A percentile compares a stretch with the other conserved stretches of the same genome.
These are phyloP conservation scores for Amazona guildingii DNA, from an alignment of 2,113 vertebrate genomes.

Conservation along the genomic window DNA sequence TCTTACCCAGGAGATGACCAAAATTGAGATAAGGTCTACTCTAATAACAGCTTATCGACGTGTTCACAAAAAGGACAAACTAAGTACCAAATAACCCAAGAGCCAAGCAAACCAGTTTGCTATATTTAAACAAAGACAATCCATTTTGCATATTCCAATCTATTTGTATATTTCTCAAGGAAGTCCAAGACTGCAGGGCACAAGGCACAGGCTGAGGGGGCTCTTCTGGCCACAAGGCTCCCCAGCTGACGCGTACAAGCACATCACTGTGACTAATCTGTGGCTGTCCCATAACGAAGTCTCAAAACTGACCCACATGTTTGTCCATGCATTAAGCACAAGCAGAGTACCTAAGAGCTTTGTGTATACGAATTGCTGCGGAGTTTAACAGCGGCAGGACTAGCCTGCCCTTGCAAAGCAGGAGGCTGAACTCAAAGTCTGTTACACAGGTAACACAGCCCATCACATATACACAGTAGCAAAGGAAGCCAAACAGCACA, in stretches of 20 bases:
- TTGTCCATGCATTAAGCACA: rapidly evolving
- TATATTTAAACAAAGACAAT: neutral
- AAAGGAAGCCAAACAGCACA: neutral
- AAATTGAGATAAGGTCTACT: neutral
- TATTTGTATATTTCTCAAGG: neutral
- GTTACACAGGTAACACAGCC: neutral
- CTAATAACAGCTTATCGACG: neutral
- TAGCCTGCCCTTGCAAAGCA: neutral
- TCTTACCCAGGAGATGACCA: neutral
- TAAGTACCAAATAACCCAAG: neutral
- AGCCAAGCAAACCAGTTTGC: neutral
- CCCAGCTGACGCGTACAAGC: rapidly evolving
- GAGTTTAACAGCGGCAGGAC: neutral
- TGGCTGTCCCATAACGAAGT: rapidly evolving
- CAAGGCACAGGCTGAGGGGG: neutral
- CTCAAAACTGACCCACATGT: neutral
- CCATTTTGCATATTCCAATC: neutral
- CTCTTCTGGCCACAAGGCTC: neutral
- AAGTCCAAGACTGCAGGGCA: neutral
- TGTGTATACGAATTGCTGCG: rapidly evolving
- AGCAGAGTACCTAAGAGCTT: neutral
- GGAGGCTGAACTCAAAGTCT: neutral
- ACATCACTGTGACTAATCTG: neutral
- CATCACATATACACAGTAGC: neutral
- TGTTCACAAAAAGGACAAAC: neutral